Percentiles rank a stretch among this genome's conserved stretches.
These are phyloP conservation scores for Noctuana brunneofusca DNA, from an alignment of 2,888 invertebrate species.

Conservation along the genomic window DNA sequence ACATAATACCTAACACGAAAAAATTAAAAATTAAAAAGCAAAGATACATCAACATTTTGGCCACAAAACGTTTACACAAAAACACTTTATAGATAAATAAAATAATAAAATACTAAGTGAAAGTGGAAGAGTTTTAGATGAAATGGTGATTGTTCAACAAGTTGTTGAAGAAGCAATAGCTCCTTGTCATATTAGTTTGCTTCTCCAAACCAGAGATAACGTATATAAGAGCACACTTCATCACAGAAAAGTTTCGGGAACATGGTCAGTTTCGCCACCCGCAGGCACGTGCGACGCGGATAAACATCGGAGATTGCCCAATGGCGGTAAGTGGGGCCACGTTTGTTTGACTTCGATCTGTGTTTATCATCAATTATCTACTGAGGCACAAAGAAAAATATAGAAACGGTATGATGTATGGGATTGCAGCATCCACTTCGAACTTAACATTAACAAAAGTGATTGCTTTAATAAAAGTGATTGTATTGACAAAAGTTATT, in stretches of 20 bases:
- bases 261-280: not conserved
- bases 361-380: conserved; percentile 19
- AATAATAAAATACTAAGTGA: not conserved
- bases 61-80: not conserved
- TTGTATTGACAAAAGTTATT: not conserved
- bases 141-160: not conserved
- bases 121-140: not conserved
- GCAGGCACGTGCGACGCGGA: conserved; percentile 2
- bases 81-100: not conserved
- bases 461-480: not conserved
- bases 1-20: too few relatives aligned
- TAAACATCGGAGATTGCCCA: conserved; percentile 19
- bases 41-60: too few relatives aligned
- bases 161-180: not conserved
- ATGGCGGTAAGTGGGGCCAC: conserved; percentile 9
- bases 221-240: not conserved
- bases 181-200: not conserved
- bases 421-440: not conserved
- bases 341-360: conserved; percentile 9
- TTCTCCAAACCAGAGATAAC: not conserved
- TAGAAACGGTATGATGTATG: not conserved
- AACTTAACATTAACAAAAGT: not conserved
- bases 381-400: conserved; percentile 6
- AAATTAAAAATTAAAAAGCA: too few relatives aligned
- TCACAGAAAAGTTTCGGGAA: not conserved